Percentiles rank a stretch among this genome's conserved stretches.
These are phyloP conservation scores for Cecropterus lyciades DNA, from an alignment of 1,140 invertebrate species.

Conservation along the genomic window DNA sequence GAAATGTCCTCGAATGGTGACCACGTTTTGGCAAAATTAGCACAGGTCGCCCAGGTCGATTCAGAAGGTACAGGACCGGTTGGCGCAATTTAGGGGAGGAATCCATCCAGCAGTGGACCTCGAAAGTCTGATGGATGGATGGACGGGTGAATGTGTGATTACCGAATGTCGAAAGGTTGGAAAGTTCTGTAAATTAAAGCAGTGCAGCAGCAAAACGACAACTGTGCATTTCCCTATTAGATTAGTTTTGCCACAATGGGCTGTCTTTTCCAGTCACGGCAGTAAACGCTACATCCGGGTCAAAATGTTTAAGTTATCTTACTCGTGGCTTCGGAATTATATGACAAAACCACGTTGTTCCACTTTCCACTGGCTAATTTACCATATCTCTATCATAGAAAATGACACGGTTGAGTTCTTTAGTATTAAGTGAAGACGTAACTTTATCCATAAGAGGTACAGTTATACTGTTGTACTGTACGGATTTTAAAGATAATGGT, in stretches of 20 bases:
- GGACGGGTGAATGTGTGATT: too few species aligned
- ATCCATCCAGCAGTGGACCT: too few species aligned
- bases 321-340: constrained; percentile 29
- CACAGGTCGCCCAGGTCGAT: too few species aligned
- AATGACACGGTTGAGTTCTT: constrained; percentile 21
- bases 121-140: too few species aligned
- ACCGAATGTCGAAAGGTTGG: too few species aligned
- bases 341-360: constrained; percentile 35
- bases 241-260: constrained; percentile 12
- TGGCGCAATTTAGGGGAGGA: too few species aligned
- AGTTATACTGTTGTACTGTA: neutral
- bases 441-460: constrained; percentile 1
- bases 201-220: too few species aligned
- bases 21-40: too few species aligned
- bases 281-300: constrained; percentile 13
- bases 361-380: constrained; percentile 29
- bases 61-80: too few species aligned
- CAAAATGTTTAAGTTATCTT: constrained; percentile 29
- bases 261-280: constrained; percentile 13
- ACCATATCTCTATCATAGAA: constrained; percentile 26
- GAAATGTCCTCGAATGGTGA: too few species aligned
- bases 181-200: too few species aligned
- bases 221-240: too few species aligned
- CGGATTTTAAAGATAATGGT: neutral
- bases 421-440: constrained; percentile 16